Conservation (phyloP, 2,113 vertebrate species). For the Henicopernis longicauda region DNA sequence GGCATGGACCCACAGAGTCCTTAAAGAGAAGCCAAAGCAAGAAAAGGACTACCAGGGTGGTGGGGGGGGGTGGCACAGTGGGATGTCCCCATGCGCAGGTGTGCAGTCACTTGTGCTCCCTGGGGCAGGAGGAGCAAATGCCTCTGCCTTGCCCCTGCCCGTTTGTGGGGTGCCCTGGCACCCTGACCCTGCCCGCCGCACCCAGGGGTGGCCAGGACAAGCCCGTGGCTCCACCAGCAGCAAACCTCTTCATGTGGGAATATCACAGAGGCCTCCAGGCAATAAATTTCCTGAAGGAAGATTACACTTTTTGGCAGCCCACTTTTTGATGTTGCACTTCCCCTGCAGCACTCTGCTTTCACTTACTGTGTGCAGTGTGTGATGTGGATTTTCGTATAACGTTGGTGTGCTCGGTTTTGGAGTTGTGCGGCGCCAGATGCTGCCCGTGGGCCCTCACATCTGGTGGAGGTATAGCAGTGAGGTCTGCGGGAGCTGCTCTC, state of each 20-base stretch:
- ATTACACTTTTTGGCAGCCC: not conserved
- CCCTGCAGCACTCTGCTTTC: slow-evolving; percentile 7
- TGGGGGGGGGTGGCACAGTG: too few relatives aligned
- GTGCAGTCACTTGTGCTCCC: not conserved
- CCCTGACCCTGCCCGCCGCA: rapidly evolving
- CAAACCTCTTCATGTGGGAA: not conserved
- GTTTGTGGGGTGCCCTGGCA: not conserved
- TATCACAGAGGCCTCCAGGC: not conserved
- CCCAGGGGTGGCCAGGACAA: not conserved
- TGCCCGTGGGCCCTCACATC: slow-evolving; percentile 17
- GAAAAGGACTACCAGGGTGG: not conserved
- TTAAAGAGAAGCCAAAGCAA: not conserved
- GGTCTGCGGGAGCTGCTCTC: not conserved
- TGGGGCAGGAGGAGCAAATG: not conserved
- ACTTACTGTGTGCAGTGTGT: not conserved
- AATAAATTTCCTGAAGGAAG: slow-evolving; percentile 10
- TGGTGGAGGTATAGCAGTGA: not conserved
- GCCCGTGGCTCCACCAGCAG: not conserved
- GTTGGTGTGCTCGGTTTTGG: not conserved
- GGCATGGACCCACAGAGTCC: not conserved
- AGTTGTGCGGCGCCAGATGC: slow-evolving; percentile 12
- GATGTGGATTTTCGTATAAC: not conserved
- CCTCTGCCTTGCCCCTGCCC: not conserved
- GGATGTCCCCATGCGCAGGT: not conserved
- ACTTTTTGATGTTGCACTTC: slow-evolving; percentile 8